A percentile compares a stretch with the other conserved stretches of the same genome.
Evolutionary conservation across 1,140 invertebrate genomes (phyloP).

Genomic region (Orchesella cincta): DNA sequence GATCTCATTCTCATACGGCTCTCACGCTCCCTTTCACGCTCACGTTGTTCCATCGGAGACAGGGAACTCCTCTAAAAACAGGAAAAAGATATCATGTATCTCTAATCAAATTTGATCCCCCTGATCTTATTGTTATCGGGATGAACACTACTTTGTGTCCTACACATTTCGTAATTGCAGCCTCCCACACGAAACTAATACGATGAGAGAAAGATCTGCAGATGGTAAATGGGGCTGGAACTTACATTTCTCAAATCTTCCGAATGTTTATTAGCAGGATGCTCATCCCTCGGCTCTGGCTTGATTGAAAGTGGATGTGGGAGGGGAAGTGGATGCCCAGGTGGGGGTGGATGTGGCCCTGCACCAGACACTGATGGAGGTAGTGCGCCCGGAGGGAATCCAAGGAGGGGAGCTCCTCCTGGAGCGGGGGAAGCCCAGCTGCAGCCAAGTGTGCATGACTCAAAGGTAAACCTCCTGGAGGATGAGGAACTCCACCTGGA

Average conservation of each 20-base stretch:
- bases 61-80: conserved; percentile 81
- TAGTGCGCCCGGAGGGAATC: conserved; percentile 52
- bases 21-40: conserved; percentile 55
- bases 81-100: conserved; percentile 29
- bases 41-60: conserved; percentile 78
- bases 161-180: no score
- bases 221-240: no score
- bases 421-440: conserved; percentile 58
- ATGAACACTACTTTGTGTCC: no score
- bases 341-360: conserved; percentile 49
- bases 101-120: background rate
- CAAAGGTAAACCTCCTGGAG: conserved; percentile 49
- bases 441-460: conserved; percentile 56
- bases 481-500: conserved; percentile 45
- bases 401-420: conserved; percentile 53
- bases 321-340: conserved; percentile 48
- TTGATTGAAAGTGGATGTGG: conserved; percentile 50
- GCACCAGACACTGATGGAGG: conserved; percentile 50
- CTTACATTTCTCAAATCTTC: conserved; percentile 51
- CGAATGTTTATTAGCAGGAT: conserved; percentile 44
- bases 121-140: conserved; percentile 4
- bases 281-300: conserved; percentile 49
- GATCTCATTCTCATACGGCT: conserved; percentile 47
- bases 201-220: no score
- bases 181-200: no score